Conservation (phyloP, 2,888 invertebrate genomes). For the Itoplectis maculator region DNA sequence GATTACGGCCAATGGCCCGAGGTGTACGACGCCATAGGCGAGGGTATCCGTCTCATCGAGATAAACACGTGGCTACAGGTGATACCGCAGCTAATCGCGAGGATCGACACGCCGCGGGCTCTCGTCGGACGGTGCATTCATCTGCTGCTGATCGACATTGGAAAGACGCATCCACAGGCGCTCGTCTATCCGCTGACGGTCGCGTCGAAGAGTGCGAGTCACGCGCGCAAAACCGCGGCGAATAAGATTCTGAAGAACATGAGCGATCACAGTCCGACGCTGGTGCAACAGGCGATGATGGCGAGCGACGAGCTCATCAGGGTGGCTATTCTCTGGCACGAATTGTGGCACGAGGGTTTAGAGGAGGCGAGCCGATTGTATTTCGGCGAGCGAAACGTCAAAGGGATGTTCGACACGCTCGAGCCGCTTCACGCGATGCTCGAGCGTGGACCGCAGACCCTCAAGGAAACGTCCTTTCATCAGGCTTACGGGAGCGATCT, state of each 20-base stretch:
- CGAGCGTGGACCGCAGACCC: slow-evolving; percentile 96
- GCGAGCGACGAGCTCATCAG: slow-evolving; percentile 98
- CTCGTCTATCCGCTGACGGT: slow-evolving; percentile 99
- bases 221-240: slow-evolving; percentile 94
- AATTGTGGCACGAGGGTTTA: slow-evolving; percentile 99
- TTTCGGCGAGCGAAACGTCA: slow-evolving; percentile 98
- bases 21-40: slow-evolving; percentile 96
- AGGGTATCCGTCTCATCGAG: slow-evolving; percentile 96
- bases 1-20: slow-evolving; percentile 98
- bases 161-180: slow-evolving; percentile 99
- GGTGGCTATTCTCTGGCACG: slow-evolving; percentile 99
- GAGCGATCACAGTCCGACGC: slow-evolving; percentile 95
- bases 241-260: slow-evolving; percentile 97
- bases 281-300: slow-evolving; percentile 98
- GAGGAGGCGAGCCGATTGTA: slow-evolving; percentile 97
- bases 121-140: slow-evolving; percentile 96
- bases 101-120: slow-evolving; percentile 97
- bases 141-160: slow-evolving; percentile 97
- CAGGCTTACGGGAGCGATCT: slow-evolving; percentile 98
- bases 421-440: slow-evolving; percentile 98
- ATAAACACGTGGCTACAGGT: slow-evolving; percentile 99
- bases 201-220: slow-evolving; percentile 96
- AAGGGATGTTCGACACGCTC: slow-evolving; percentile 98
- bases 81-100: slow-evolving; percentile 98
- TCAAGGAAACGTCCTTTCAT: slow-evolving; percentile 98